Conservation (phyloP, 1,140 invertebrate species). For the Hirudo medicinalis region DNA sequence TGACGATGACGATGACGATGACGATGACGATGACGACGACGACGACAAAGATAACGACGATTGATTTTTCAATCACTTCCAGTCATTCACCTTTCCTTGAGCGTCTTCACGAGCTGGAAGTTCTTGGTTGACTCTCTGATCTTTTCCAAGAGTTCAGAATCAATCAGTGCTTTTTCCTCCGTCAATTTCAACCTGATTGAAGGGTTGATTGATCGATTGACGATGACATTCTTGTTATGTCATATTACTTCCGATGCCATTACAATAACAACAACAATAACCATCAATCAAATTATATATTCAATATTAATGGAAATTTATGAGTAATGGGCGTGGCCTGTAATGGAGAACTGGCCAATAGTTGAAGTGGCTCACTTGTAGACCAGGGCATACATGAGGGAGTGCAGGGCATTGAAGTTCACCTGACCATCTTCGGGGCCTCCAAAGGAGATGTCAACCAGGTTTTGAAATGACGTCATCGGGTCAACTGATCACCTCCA, state of each 20-base stretch:
- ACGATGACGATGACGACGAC: too few relatives aligned
- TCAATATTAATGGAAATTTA: too few relatives aligned
- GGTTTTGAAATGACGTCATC: slow-evolving; percentile 5
- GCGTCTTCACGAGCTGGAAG: not conserved
- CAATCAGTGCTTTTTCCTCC: not conserved
- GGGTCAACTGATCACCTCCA: too few relatives aligned
- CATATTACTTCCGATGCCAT: too few relatives aligned
- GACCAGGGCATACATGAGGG: not conserved
- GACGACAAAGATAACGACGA: too few relatives aligned
- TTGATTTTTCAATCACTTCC: not conserved
- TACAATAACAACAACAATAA: too few relatives aligned
- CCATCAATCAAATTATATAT: not conserved
- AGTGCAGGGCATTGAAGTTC: slow-evolving; percentile 8
- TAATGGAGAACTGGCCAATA: not conserved
- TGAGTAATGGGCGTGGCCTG: not conserved
- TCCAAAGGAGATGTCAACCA: not conserved
- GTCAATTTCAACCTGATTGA: not conserved
- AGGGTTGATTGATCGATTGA: too few relatives aligned
- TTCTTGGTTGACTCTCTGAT: not conserved
- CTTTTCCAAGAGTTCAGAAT: not conserved
- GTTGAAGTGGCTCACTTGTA: not conserved
- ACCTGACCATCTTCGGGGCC: slow-evolving; percentile 9
- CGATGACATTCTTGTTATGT: too few relatives aligned
- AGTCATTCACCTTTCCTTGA: not conserved
- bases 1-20: too few relatives aligned